phyloP scores from a whole-genome alignment of 2,797 vertebrate genomes.

The Arnoldichthys spilopterus region DNA sequence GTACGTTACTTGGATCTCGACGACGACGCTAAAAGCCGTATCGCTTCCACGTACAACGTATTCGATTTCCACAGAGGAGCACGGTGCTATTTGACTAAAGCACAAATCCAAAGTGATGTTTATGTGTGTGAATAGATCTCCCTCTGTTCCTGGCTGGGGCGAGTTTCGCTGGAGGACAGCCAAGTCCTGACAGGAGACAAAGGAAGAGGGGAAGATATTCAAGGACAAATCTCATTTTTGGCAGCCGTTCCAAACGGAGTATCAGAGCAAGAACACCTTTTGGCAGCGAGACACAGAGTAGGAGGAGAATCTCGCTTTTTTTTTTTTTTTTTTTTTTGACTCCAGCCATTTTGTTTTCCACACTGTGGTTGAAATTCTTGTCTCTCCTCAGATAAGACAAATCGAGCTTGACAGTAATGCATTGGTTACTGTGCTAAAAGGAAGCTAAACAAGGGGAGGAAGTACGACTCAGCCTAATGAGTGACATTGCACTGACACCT shows the following conservation, averaged over 20 bases:
- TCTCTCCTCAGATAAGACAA: constrained; percentile 68
- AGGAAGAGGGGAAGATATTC: constrained; percentile 69
- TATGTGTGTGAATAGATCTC: constrained; percentile 58
- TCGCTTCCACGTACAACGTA: constrained; percentile 36
- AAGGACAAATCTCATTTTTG: constrained; percentile 86
- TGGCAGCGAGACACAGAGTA: constrained; percentile 71
- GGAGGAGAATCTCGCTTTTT: constrained; percentile 67
- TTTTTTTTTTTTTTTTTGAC: constrained; percentile 66
- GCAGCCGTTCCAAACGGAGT: constrained; percentile 78
- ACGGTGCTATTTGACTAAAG: constrained; percentile 51
- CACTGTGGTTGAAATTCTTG: constrained; percentile 74
- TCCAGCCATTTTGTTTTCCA: constrained; percentile 83
- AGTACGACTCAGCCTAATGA: constrained; percentile 12
- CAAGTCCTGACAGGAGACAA: constrained; percentile 64
- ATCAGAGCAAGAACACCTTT: constrained; percentile 82
- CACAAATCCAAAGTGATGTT: constrained; percentile 59
- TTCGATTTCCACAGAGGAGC: constrained; percentile 49
- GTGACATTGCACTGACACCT: constrained; percentile 24
- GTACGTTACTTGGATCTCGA: constrained; percentile 19
- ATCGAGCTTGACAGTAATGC: constrained; percentile 42
- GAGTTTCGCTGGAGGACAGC: constrained; percentile 60
- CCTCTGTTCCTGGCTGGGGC: constrained; percentile 56
- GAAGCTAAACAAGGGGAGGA: constrained; percentile 34
- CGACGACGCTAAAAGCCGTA: constrained; percentile 31
- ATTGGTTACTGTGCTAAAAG: constrained; percentile 42